Percentiles rank a stretch among this genome's conserved stretches.
These are phyloP conservation scores for Hymenochirus boettgeri DNA, from an alignment of 2,113 vertebrate genomes.

Conservation along the genomic window DNA sequence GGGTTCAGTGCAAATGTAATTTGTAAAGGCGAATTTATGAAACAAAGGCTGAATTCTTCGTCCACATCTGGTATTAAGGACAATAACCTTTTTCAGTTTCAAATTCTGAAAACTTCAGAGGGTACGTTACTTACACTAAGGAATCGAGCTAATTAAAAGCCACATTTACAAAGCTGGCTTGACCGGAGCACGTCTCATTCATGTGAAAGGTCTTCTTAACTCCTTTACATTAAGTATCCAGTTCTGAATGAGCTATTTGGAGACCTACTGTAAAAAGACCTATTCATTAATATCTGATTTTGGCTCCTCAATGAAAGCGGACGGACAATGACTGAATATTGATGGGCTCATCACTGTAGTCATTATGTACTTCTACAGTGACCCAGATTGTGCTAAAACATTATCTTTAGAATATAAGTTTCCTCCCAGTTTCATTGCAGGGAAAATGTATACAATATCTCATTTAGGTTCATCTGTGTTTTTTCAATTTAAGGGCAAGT, in stretches of 20 bases:
- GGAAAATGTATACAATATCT: too few species aligned
- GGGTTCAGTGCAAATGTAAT: background rate
- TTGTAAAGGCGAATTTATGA: background rate
- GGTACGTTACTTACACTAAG: slow-evolving; percentile 18
- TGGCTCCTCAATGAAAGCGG: slow-evolving; percentile 7
- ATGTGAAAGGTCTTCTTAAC: slow-evolving; percentile 9
- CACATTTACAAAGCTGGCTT: background rate
- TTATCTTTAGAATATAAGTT: slow-evolving; percentile 1
- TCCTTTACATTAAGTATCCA: slow-evolving; percentile 4
- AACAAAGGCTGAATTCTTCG: slow-evolving; percentile 25
- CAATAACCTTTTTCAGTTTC: slow-evolving; percentile 11
- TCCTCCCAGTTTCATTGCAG: background rate
- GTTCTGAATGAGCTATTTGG: slow-evolving; percentile 11
- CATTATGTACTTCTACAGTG: background rate
- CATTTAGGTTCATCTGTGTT: too few species aligned
- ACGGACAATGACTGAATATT: slow-evolving; percentile 16
- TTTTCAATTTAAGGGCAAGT: too few species aligned
- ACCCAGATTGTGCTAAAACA: background rate
- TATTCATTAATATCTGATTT: slow-evolving; percentile 12
- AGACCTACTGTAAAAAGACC: background rate
- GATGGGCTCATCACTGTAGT: background rate
- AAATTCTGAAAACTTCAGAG: slow-evolving; percentile 21
- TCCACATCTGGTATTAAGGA: slow-evolving; percentile 26
- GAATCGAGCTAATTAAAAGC: slow-evolving; percentile 17
- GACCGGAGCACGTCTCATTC: slow-evolving; percentile 21